Base-by-base conservation (phyloP, 2,113 vertebrate genomes). In the Indicator maculatus region DNA sequence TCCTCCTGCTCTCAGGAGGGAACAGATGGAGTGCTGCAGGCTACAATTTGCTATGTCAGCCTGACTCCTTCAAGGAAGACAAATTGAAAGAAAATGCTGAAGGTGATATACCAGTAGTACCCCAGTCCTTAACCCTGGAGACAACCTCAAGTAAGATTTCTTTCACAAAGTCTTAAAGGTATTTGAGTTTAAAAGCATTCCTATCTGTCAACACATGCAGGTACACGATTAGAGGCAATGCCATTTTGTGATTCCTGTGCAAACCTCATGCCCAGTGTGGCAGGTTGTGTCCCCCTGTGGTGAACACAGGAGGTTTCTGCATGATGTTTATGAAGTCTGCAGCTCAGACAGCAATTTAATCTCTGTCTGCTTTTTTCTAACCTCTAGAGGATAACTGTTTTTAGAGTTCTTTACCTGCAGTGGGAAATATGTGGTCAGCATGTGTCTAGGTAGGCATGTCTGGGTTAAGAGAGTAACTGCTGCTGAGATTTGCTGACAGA, bases 1-100 rank as follows among this genome's bases (percentile, higher is more conserved):
- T 26, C 83, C 90, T 44, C 1, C 0, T 11, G 83, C 63, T 69
- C 93, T 59, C 83, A 27, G 64, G 67, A 80, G 85, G 41, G 75
- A 91, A 56, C 86, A 93, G 86, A 79, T 78, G 91, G 60, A 95
- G 27, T 6, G 85, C 94, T 94, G 86, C 86, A 82, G 90, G 95
- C 83, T 78, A 30, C 92, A 30, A 17, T 72, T 76, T 88, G 73
- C 88, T 50, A 6, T 78, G 74, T 53, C 95, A 70, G 70, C 50
- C 88, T 28, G 36, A 9, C 36, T 73, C 73, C 83, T 83, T 83
- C 7, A 70, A 86, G 78, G 47, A 83, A 93, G 39, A 58, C 63
- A 84, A 78, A 88, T 75, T 3, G 55, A 39, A 93, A 88, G 83
- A 69, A 84, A 93, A 86, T n/a, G 50, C 83, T 81, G 73, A 86